phyloP scores from a whole-genome alignment of 2,888 invertebrate genomes.

The Eupithecia insigniata region DNA sequence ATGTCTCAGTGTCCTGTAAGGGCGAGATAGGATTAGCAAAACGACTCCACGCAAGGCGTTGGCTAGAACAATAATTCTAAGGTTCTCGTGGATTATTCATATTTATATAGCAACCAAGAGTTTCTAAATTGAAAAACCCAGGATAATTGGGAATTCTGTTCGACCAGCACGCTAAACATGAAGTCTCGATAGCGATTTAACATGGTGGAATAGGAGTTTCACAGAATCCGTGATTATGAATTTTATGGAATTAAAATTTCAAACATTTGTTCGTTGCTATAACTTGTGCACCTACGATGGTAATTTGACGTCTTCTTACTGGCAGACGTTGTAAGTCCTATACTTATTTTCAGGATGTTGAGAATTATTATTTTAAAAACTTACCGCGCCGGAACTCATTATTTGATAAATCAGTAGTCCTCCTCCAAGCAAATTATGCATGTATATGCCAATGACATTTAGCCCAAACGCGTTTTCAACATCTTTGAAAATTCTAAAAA shows the following conservation, averaged over 20 bases:
- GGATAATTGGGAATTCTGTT: neutral
- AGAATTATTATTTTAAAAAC: slow-evolving; percentile 17
- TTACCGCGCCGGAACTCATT: slow-evolving; percentile 52
- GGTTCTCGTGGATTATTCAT: neutral
- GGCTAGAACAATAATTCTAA: neutral
- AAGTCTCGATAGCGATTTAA: neutral
- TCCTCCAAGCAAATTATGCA: slow-evolving; percentile 57
- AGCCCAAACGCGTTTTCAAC: slow-evolving; percentile 55
- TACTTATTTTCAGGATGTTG: neutral
- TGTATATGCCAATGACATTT: slow-evolving; percentile 53
- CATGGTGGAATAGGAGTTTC: neutral
- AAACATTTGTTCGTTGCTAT: too few species aligned
- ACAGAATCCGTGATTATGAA: too few species aligned
- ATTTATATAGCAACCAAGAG: neutral
- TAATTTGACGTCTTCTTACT: neutral
- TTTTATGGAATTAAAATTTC: too few species aligned
- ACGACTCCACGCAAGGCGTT: neutral
- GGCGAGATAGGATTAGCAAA: slow-evolving; percentile 6
- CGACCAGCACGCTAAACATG: neutral
- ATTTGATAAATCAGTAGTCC: slow-evolving; percentile 57
- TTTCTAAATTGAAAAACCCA: neutral
- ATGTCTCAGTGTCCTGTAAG: slow-evolving; percentile 45
- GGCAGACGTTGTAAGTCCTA: neutral
- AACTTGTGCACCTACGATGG: neutral
- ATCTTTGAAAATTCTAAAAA: slow-evolving; percentile 55